phyloP scores from a whole-genome alignment of 2,113 vertebrate genomes.

The Istiophorus platypterus region DNA sequence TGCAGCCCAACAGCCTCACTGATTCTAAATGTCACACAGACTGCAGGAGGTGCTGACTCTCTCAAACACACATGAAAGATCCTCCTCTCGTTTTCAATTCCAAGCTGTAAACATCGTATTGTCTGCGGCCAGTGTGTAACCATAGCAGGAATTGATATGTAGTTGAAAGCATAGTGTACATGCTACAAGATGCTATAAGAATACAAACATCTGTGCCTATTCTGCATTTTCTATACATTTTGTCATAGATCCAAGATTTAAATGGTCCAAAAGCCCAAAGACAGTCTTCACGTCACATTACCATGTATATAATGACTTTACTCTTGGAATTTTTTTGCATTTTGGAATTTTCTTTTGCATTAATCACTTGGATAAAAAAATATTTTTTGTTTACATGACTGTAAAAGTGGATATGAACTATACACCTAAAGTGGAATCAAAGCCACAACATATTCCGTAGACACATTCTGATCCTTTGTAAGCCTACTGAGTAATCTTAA shows the following conservation, averaged over 20 bases:
- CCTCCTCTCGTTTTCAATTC: conserved; percentile 15
- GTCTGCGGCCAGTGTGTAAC: conserved; percentile 22
- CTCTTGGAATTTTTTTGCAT: too few species aligned
- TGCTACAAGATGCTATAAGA: too few species aligned
- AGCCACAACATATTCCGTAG: too few species aligned
- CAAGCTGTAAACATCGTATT: conserved; percentile 6
- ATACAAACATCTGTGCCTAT: too few species aligned
- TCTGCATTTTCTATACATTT: too few species aligned
- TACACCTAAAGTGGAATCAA: neutral
- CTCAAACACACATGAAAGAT: neutral
- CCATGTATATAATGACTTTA: too few species aligned
- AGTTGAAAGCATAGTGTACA: conserved; percentile 13
- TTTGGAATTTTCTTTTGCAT: too few species aligned
- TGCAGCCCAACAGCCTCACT: conserved; percentile 54
- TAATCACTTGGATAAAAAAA: too few species aligned
- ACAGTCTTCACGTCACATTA: too few species aligned
- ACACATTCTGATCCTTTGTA: neutral
- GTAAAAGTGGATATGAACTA: neutral
- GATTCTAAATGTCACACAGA: conserved; percentile 67
- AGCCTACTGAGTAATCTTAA: neutral
- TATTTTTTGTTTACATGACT: neutral
- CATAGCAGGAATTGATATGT: conserved; percentile 20
- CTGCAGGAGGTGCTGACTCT: conserved; percentile 44
- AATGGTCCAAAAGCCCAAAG: too few species aligned
- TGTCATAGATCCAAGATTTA: too few species aligned